Evolutionary conservation across 2,797 vertebrate species (phyloP).

Genomic region (Pangasius macronema): DNA sequence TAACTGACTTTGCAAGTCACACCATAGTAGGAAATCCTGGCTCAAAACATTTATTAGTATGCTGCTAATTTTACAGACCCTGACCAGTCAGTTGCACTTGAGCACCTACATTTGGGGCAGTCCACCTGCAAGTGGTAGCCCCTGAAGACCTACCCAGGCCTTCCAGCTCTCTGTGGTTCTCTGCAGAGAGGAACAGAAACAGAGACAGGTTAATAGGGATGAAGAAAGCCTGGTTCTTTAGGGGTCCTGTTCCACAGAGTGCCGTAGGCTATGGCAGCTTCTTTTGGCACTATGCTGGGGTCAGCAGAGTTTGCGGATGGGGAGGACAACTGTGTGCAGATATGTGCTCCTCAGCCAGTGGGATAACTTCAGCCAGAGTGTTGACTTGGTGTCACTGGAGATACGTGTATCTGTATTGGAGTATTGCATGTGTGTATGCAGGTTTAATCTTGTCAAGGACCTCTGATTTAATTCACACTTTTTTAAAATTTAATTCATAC

Average conservation of each 20-base stretch:
- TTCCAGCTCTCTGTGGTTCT: too few relatives aligned
- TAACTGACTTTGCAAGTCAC: too few relatives aligned
- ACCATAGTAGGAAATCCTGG: too few relatives aligned
- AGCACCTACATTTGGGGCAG: too few relatives aligned
- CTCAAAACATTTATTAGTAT: too few relatives aligned
- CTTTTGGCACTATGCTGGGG: not conserved
- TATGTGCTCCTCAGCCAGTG: not conserved
- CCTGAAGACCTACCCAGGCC: too few relatives aligned
- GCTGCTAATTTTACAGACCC: too few relatives aligned
- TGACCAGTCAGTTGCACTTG: too few relatives aligned
- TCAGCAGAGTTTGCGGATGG: not conserved
- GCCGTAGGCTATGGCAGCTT: not conserved
- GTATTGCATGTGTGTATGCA: not conserved
- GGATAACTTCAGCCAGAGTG: not conserved
- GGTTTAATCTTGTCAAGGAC: not conserved
- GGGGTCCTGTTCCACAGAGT: not conserved
- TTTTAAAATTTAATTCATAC: not conserved
- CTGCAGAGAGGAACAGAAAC: too few relatives aligned
- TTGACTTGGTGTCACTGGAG: slow-evolving; percentile 2
- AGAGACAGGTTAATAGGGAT: too few relatives aligned
- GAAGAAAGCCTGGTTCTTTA: not conserved
- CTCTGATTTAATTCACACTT: not conserved
- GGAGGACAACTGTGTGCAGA: not conserved
- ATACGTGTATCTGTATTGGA: not conserved
- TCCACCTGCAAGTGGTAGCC: too few relatives aligned